Base-by-base conservation (phyloP, 2,113 vertebrate genomes). In the Pandion haliaetus region DNA sequence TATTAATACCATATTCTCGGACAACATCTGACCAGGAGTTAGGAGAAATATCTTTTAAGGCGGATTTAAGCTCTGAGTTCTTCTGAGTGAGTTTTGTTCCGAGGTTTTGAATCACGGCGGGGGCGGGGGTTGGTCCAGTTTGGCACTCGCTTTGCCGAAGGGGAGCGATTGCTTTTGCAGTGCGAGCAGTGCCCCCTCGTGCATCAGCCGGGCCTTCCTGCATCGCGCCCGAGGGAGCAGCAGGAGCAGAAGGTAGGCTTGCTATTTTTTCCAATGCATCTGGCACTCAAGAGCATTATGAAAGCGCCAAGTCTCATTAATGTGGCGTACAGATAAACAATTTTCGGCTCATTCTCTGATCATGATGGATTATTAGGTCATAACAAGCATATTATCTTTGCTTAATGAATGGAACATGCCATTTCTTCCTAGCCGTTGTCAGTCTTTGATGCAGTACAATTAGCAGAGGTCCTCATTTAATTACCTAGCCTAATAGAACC, bases 131-230 rank as follows among this genome's bases (percentile, higher is more conserved):
- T 26, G 50, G 26, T 28, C 25, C n/a, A 38, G 47, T n/a, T 21
- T 3, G 52, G 21, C 17, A 14, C 38, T 54, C 14, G 58, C 44
- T 16, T 4, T 13, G 25, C 32, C 2, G 16, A 10, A n/a, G 45
- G 62, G 17, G 38, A 42, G 38, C 8, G 17, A 15, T 15, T 12
- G 45, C 31, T 25, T 94, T 87, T 42, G 4, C 26, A 97, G 90
- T 23, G 88, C 55, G n/a, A 88, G 94, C 93, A 98, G 93, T 79
- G 87, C 88, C 95, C 97, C 84, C 98, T 98, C 77, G 96, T 69
- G 98, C 82, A 29, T 2, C 2, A 4, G 16, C 42, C 15, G 19
- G 18, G 18, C 15, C 45, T 87, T 13, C 29, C 31, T 18, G 45
- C 42, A 18, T 15, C 14, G 8, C 24, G 4, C 24, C 17, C 8